Conservation (phyloP, 2,797 vertebrate species). For the Peromyscus eremicus region DNA sequence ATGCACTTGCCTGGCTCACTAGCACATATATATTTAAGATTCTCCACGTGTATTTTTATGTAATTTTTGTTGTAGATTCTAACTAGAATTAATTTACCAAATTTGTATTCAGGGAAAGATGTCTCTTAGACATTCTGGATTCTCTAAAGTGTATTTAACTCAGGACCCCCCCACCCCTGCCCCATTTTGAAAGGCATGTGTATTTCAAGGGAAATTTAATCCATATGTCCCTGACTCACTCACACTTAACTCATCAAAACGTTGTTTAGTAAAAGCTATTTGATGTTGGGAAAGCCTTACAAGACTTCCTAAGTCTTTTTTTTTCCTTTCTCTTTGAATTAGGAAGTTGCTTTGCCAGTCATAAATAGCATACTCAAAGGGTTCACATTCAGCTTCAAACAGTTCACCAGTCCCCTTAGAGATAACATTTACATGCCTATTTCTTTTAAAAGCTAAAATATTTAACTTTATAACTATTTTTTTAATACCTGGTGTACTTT, state of each 20-base stretch:
- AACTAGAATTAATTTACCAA: constrained; percentile 42
- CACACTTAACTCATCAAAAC: constrained; percentile 86
- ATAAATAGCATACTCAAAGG: constrained; percentile 75
- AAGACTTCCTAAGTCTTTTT: constrained; percentile 75
- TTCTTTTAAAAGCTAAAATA: constrained; percentile 73
- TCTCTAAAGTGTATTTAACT: constrained; percentile 73
- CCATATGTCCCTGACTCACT: constrained; percentile 84
- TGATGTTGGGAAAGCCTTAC: constrained; percentile 82
- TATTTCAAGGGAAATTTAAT: constrained; percentile 84
- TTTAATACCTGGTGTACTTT: constrained; percentile 34
- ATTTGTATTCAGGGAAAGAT: constrained; percentile 49
- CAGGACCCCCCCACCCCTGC: constrained; percentile 28
- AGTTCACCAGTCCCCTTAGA: constrained; percentile 51
- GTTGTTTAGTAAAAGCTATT: constrained; percentile 84
- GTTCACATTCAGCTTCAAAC: constrained; percentile 62
- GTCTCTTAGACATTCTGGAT: constrained; percentile 67
- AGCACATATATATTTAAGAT: not conserved
- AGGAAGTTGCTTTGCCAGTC: constrained; percentile 71
- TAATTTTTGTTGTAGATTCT: constrained; percentile 71
- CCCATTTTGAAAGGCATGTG: constrained; percentile 82
- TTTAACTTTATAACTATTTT: constrained; percentile 79
- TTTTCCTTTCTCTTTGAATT: constrained; percentile 78
- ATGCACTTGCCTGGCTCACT: not conserved
- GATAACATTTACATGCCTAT: not conserved
- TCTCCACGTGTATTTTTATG: not conserved